Percentiles rank a stretch among this genome's conserved stretches.
Conservation (phyloP, 2,797 vertebrate genomes). For the Sebastes paucispinis region DNA sequence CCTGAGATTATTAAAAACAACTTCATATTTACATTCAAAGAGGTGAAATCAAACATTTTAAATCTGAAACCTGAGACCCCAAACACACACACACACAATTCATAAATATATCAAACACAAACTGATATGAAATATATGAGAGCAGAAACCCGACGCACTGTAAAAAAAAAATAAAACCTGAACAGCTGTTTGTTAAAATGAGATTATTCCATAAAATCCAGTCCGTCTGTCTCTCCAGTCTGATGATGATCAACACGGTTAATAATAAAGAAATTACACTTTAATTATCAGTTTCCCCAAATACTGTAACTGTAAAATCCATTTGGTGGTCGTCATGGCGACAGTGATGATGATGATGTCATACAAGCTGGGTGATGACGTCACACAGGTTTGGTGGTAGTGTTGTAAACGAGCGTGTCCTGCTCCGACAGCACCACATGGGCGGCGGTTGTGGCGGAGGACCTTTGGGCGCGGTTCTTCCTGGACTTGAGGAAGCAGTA, state of each 20-base stretch:
- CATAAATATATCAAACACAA: background rate
- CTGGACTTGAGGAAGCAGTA: slow-evolving; percentile 87
- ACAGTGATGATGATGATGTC: background rate
- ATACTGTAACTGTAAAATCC: too few species aligned
- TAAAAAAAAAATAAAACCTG: background rate
- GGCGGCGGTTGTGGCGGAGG: slow-evolving; percentile 65
- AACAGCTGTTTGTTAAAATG: background rate
- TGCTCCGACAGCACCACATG: slow-evolving; percentile 74
- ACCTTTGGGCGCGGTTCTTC: slow-evolving; percentile 61
- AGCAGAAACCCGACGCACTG: background rate
- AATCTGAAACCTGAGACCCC: background rate
- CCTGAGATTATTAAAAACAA: background rate
- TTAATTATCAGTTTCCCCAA: too few species aligned
- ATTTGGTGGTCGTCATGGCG: background rate
- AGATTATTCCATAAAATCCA: too few species aligned
- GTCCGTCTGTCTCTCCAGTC: too few species aligned
- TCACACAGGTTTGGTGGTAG: slow-evolving; percentile 88
- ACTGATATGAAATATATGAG: background rate
- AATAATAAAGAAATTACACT: too few species aligned
- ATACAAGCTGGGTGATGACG: background rate
- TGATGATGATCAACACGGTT: too few species aligned
- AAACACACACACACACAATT: background rate
- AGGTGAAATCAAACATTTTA: background rate
- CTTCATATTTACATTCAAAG: background rate
- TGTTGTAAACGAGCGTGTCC: slow-evolving; percentile 87